Percentiles rank a stretch among this genome's conserved stretches.
phyloP scores from a whole-genome alignment of 2,797 vertebrate species.

The Heterohyrax brucei region DNA sequence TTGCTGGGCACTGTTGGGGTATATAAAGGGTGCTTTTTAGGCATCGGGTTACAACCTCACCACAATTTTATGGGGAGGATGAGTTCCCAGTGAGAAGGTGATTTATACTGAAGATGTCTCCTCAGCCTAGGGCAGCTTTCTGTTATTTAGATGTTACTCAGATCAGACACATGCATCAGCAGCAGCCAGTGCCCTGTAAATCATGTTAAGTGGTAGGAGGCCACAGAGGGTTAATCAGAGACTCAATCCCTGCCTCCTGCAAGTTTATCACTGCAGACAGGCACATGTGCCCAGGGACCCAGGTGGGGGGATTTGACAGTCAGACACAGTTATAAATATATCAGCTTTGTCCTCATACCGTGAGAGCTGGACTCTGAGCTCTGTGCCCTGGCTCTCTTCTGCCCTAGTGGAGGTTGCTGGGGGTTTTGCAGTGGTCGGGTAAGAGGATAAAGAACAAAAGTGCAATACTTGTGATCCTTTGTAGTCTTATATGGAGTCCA shows the following conservation, averaged over 20 bases:
- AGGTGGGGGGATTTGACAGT: conserved; percentile 40
- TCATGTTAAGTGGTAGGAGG: conserved; percentile 20
- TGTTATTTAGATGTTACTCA: conserved; percentile 19
- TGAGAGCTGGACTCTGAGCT: conserved; percentile 27
- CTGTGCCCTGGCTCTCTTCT: not conserved
- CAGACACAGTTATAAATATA: conserved; percentile 46
- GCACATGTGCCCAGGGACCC: conserved; percentile 55
- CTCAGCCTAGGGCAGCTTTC: conserved; percentile 39
- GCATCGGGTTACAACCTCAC: conserved; percentile 13
- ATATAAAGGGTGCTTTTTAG: conserved; percentile 45
- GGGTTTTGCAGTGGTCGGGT: conserved; percentile 23
- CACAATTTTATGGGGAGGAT: too few relatives aligned
- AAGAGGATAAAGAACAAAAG: not conserved
- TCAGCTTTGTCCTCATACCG: conserved; percentile 15
- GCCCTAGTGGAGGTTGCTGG: conserved; percentile 31
- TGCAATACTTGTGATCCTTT: not conserved
- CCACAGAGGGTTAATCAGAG: conserved; percentile 37
- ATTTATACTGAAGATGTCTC: conserved; percentile 13
- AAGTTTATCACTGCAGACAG: conserved; percentile 56
- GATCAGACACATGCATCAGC: not conserved
- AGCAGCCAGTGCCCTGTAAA: not conserved
- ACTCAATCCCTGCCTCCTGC: conserved; percentile 42
- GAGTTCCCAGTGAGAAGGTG: not conserved
- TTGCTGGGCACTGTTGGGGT: not conserved
- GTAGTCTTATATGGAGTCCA: not conserved